Conservation (phyloP, 64 coral and sea anemone genomes). For the Montipora sp. region DNA sequence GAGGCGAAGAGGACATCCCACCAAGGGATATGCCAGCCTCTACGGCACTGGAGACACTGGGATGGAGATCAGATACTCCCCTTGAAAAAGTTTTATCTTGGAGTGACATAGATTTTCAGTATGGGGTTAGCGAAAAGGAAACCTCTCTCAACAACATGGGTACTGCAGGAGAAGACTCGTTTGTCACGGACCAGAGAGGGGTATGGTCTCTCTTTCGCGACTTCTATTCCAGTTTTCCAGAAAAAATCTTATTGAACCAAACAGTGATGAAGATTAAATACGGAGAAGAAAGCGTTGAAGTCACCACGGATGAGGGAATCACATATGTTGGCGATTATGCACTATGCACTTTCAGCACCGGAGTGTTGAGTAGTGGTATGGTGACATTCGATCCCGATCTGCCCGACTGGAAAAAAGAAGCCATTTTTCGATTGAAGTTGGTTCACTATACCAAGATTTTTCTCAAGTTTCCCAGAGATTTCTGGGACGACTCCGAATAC, state of each 20-base stretch:
- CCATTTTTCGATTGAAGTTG: constrained; percentile 54
- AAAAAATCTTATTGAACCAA: constrained; percentile 64
- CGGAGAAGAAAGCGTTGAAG: constrained; percentile 3
- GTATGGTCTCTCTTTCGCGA: constrained; percentile 43
- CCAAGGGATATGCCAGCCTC: constrained; percentile 65
- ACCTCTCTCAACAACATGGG: not conserved
- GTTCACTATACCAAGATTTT: constrained; percentile 71
- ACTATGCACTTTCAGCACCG: constrained; percentile 84
- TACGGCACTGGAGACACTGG: constrained; percentile 37
- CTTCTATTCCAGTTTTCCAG: constrained; percentile 28
- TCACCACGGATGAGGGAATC: constrained; percentile 52
- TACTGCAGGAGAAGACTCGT: not conserved
- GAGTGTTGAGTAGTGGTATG: constrained; percentile 45
- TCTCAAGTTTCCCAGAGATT: constrained; percentile 68
- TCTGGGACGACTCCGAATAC: constrained; percentile 78
- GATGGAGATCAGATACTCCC: constrained; percentile 50
- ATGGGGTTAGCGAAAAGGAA: not conserved
- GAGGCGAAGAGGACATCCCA: constrained; percentile 4
- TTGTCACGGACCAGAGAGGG: constrained; percentile 56
- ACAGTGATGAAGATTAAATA: constrained; percentile 47
- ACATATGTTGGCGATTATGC: constrained; percentile 65
- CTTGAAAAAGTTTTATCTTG: constrained; percentile 46
- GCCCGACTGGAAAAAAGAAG: constrained; percentile 80
- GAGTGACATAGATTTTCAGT: constrained; percentile 62
- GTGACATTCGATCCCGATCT: constrained; percentile 70